Conservation (phyloP, 2,797 vertebrate genomes). For the Rhadinocentrus ornatus region DNA sequence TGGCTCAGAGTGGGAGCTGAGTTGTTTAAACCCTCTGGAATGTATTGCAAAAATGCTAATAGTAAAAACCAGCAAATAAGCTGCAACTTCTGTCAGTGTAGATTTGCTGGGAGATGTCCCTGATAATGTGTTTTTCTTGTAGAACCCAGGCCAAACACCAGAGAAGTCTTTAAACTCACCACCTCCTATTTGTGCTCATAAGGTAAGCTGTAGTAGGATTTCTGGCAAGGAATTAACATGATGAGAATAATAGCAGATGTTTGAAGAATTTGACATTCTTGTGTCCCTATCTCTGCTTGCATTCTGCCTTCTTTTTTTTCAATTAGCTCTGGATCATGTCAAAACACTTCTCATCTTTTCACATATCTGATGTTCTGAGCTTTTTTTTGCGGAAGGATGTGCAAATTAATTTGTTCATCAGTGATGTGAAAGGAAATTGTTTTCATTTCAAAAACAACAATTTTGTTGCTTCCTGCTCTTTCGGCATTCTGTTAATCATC, state of each 20-base stretch:
- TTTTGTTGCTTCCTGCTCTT: slow-evolving; percentile 4
- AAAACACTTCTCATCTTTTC: slow-evolving; percentile 4
- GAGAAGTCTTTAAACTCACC: slow-evolving; percentile 82
- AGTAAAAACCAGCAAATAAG: slow-evolving; percentile 56
- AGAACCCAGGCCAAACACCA: slow-evolving; percentile 82
- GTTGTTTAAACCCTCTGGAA: slow-evolving; percentile 53
- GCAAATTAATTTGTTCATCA: slow-evolving; percentile 14
- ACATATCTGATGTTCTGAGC: slow-evolving; percentile 11
- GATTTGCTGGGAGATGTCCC: slow-evolving; percentile 62
- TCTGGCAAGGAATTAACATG: slow-evolving; percentile 28
- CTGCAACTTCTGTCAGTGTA: slow-evolving; percentile 64
- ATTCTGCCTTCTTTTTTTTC: not conserved
- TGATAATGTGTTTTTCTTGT: slow-evolving; percentile 79
- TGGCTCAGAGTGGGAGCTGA: slow-evolving; percentile 35
- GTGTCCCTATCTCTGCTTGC: not conserved
- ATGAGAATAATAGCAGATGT: slow-evolving; percentile 37
- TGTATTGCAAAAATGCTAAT: slow-evolving; percentile 59
- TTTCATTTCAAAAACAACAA: slow-evolving; percentile 17
- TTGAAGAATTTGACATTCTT: slow-evolving; percentile 26
- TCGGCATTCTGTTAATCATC: slow-evolving; percentile 19
- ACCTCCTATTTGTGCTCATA: slow-evolving; percentile 83
- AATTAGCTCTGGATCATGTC: slow-evolving; percentile 8
- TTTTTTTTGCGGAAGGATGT: slow-evolving; percentile 1
- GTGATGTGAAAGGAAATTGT: slow-evolving; percentile 3
- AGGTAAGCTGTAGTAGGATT: slow-evolving; percentile 76